Evolutionary conservation across 1,140 invertebrate species (phyloP).

Genomic region (Macrocentrus cingulum): DNA sequence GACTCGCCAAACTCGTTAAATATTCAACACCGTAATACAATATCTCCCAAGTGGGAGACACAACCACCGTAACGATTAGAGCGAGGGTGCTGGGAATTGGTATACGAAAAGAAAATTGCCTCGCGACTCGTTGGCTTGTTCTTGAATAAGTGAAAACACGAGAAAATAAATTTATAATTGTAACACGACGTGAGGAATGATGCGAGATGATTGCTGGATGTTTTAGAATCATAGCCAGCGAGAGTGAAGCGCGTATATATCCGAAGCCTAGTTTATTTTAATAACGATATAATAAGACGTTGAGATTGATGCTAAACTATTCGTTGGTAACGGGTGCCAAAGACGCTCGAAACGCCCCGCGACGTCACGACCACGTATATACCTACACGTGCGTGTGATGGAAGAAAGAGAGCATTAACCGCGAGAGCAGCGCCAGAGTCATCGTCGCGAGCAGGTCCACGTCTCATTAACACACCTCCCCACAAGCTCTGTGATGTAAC

Average conservation of each 20-base stretch:
- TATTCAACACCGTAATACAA: conserved; percentile 58
- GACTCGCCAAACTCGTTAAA: conserved; percentile 54
- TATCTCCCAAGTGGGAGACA: conserved; percentile 40
- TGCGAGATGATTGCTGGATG: not conserved
- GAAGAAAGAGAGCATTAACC: conserved; percentile 17
- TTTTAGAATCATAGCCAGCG: not conserved
- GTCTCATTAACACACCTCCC: conserved; percentile 49
- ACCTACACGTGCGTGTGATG: no score
- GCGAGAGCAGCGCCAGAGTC: conserved; percentile 15
- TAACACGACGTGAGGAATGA: no score
- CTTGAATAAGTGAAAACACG: no score
- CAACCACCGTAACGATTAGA: conserved; percentile 24
- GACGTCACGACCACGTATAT: conserved; percentile 23
- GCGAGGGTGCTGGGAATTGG: no score
- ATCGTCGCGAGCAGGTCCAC: conserved; percentile 43
- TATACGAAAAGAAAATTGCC: no score
- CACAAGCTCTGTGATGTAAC: conserved; percentile 1
- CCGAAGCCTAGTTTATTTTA: conserved; percentile 47
- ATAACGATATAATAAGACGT: conserved; percentile 61
- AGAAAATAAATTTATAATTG: no score
- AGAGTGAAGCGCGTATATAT: not conserved
- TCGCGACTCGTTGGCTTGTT: no score
- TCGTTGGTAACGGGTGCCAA: conserved; percentile 53
- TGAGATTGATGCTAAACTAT: conserved; percentile 59
- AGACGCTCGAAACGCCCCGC: conserved; percentile 28